Base-by-base conservation (phyloP, 2,113 vertebrate species). In the Condylura cristata region DNA sequence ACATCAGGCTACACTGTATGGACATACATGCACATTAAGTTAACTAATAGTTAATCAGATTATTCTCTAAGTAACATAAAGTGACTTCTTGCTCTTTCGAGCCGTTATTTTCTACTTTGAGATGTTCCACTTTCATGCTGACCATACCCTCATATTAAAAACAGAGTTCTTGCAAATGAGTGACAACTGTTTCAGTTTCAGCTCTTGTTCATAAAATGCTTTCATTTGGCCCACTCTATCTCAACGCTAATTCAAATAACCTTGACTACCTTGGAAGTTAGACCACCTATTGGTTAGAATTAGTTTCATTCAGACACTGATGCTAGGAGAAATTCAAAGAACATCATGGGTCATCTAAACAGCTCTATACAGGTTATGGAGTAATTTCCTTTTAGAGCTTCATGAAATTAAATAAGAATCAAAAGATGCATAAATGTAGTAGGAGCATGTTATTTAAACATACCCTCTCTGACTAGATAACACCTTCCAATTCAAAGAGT, bases 391-490 rank as follows among this genome's bases (percentile, higher is more conserved):
- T 86, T 95, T 26, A 92, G 10, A 93, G 37, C 83, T 86, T 75
- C 44, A 80, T 44, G 2, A 95, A 60, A 89, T 63, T 83, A 95
- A 93, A 8, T 56, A 90, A 61, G 66, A 53, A 72, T 84, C 74
- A 94, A 94, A 85, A 80, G 65, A 95, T 70, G 46, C 92, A 81
- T 84, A 88, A 80, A 84, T 75, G 30, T 83, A 85, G 66, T 18
- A 91, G 80, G 86, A 95, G 75, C 75, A 70, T 51, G 83, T 95
- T 87, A 91, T 84, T 94, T 91, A 53, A 90, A 89, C 87, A 88
- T 87, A 87, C 58, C n/a, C 58, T 90, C 74, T 85, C 82, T 83
- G 71, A 72, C 63, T 70, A 30, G 44, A 65, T 75, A 86, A 96
- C 65, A 95, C 32, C 26, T 84, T 71, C 75, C 56, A 90, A 32